Evolutionary conservation across 2,888 invertebrate species (phyloP).

Genomic region (Nysson spinosus): DNA sequence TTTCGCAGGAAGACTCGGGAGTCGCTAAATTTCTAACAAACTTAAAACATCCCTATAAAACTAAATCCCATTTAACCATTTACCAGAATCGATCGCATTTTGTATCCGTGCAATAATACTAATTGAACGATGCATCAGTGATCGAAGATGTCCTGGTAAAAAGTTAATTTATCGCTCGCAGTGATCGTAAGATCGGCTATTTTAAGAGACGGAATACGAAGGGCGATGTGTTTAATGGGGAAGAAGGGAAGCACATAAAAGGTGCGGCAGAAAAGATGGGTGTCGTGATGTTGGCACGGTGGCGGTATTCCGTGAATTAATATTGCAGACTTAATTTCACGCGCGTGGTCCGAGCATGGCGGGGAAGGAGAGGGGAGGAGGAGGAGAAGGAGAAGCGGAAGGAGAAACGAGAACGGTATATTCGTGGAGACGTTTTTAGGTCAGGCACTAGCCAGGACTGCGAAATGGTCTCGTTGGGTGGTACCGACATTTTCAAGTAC

Average conservation of each 20-base stretch:
- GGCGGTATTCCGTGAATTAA: slow-evolving; percentile 59
- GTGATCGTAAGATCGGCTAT: too few relatives aligned
- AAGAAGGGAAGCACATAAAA: neutral
- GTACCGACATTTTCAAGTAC: slow-evolving; percentile 28
- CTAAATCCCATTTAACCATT: too few relatives aligned
- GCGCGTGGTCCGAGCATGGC: slow-evolving; percentile 45
- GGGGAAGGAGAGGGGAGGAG: too few relatives aligned
- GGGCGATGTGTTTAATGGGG: neutral
- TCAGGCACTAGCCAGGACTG: slow-evolving; percentile 26
- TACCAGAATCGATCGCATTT: too few relatives aligned
- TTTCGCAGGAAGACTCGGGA: too few relatives aligned
- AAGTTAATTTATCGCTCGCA: too few relatives aligned
- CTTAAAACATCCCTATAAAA: too few relatives aligned
- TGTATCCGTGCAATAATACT: too few relatives aligned
- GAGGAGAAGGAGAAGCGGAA: too few relatives aligned
- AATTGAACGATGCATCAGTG: too few relatives aligned
- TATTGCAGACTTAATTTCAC: slow-evolving; percentile 71
- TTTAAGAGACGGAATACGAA: slow-evolving; percentile 9
- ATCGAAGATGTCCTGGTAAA: too few relatives aligned
- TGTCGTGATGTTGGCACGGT: slow-evolving; percentile 24
- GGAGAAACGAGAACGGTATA: slow-evolving; percentile 40
- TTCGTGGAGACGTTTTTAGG: slow-evolving; percentile 46
- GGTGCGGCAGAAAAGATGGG: slow-evolving; percentile 20
- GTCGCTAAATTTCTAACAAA: too few relatives aligned
- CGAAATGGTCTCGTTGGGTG: slow-evolving; percentile 14